Percentiles rank a stretch among this genome's conserved stretches.
These are phyloP conservation scores for Istiophorus platypterus DNA, from an alignment of 2,113 vertebrate species.

Conservation along the genomic window DNA sequence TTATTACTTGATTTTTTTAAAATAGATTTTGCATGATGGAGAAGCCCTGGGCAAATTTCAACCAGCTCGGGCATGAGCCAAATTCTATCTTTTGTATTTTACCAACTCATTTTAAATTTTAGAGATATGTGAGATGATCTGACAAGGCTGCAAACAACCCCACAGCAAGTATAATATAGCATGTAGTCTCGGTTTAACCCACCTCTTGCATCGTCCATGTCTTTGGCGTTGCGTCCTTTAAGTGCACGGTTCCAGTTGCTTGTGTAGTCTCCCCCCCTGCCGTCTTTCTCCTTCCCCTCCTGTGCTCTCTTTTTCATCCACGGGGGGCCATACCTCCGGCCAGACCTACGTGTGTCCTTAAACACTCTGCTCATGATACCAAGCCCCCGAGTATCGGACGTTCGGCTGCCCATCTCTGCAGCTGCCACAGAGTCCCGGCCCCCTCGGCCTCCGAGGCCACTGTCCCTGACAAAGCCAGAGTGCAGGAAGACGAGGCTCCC, in stretches of 20 bases:
- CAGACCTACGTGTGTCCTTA: slow-evolving; percentile 72
- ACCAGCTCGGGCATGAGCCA: not conserved
- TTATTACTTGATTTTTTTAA: not conserved
- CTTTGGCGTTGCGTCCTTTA: slow-evolving; percentile 86
- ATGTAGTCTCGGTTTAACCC: slow-evolving; percentile 54
- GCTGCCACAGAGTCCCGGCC: slow-evolving; percentile 68
- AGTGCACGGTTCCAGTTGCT: slow-evolving; percentile 86
- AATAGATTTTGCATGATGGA: not conserved
- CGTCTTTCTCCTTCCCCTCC: slow-evolving; percentile 66
- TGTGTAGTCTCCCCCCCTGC: slow-evolving; percentile 83
- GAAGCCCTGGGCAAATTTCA: not conserved
- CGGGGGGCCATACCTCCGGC: slow-evolving; percentile 83
- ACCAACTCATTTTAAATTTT: not conserved
- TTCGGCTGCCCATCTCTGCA: slow-evolving; percentile 56
- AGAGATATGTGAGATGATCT: not conserved
- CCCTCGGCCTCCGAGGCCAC: slow-evolving; percentile 59
- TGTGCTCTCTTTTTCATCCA: slow-evolving; percentile 87
- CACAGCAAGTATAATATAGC: not conserved
- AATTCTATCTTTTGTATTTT: not conserved
- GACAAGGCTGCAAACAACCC: not conserved
- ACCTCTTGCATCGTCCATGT: slow-evolving; percentile 94
- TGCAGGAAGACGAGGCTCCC: slow-evolving; percentile 95
- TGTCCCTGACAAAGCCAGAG: slow-evolving; percentile 87
- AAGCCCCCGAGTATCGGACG: slow-evolving; percentile 80
- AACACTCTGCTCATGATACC: slow-evolving; percentile 85